These are phyloP conservation scores for Oceanites oceanicus DNA, from an alignment of 2,113 vertebrate species.

Conservation along the genomic window DNA sequence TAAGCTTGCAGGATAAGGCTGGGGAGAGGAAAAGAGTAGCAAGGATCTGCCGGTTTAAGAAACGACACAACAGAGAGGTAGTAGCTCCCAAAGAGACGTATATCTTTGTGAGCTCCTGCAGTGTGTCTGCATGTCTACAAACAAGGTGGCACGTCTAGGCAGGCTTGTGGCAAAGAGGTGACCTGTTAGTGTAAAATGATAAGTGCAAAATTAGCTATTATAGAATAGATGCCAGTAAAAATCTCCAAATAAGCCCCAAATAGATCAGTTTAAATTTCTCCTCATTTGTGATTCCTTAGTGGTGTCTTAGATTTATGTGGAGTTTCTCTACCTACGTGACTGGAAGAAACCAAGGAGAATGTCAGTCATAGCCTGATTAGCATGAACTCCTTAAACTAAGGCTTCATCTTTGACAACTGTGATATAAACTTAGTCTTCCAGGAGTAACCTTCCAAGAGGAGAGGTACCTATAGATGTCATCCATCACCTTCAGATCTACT, in stretches of 20 bases:
- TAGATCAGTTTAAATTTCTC: conserved; percentile 47
- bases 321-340: conserved; percentile 21
- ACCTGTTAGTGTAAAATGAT: neutral
- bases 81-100: accelerated
- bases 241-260: neutral
- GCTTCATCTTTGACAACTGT: conserved; percentile 65
- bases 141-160: neutral
- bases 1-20: neutral
- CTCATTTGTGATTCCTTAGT: conserved; percentile 38
- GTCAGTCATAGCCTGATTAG: conserved; percentile 74
- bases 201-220: neutral
- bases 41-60: neutral
- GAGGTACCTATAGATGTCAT: conserved; percentile 59
- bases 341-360: conserved; percentile 71
- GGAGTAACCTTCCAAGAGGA: conserved; percentile 47
- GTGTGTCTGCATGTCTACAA: neutral
- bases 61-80: neutral
- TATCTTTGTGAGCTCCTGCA: neutral
- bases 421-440: conserved; percentile 65
- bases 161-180: neutral
- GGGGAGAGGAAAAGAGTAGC: neutral
- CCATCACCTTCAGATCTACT: conserved; percentile 70
- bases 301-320: neutral
- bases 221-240: neutral
- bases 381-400: conserved; percentile 61